phyloP scores from a whole-genome alignment of 2,888 invertebrate genomes.

The Disparrhopalites patrizii region DNA sequence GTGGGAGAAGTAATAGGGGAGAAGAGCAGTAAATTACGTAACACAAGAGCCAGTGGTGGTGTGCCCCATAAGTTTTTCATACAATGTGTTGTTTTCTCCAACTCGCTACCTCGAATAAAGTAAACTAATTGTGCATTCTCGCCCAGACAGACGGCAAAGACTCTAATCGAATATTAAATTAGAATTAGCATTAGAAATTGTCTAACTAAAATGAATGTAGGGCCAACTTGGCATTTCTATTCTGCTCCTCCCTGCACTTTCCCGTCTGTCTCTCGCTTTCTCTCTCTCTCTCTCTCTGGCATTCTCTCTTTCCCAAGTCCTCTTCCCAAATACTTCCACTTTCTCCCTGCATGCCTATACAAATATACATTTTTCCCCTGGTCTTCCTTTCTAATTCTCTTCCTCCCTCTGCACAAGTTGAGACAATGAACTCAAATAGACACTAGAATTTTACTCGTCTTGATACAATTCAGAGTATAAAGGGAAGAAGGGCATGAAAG shows the following conservation, averaged over 20 bases:
- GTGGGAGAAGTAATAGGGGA: neutral
- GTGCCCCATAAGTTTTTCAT: too few species aligned
- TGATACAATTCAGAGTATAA: too few species aligned
- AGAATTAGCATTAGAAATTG: slow-evolving; percentile 27
- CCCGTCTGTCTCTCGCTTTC: neutral
- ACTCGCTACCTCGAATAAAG: neutral
- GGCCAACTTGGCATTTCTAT: slow-evolving; percentile 1
- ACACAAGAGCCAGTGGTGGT: too few species aligned
- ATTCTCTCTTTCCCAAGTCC: neutral
- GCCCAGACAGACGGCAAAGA: slow-evolving; percentile 10
- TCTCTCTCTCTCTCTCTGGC: slow-evolving; percentile 1
- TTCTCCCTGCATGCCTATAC: too few species aligned
- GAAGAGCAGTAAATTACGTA: neutral
- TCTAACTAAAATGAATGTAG: slow-evolving; percentile 18
- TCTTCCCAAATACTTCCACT: too few species aligned
- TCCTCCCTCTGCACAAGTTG: too few species aligned
- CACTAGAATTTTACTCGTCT: slow-evolving; percentile 5
- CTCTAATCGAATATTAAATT: slow-evolving; percentile 27
- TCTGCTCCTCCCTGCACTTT: neutral
- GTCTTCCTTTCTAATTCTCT: too few species aligned
- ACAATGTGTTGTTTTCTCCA: too few species aligned
- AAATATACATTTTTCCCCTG: too few species aligned
- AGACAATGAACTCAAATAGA: neutral
- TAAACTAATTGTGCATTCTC: slow-evolving; percentile 18
- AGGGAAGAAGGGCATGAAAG: too few species aligned